Conservation (phyloP, 1,140 invertebrate species). For the Drosophila orosa region DNA sequence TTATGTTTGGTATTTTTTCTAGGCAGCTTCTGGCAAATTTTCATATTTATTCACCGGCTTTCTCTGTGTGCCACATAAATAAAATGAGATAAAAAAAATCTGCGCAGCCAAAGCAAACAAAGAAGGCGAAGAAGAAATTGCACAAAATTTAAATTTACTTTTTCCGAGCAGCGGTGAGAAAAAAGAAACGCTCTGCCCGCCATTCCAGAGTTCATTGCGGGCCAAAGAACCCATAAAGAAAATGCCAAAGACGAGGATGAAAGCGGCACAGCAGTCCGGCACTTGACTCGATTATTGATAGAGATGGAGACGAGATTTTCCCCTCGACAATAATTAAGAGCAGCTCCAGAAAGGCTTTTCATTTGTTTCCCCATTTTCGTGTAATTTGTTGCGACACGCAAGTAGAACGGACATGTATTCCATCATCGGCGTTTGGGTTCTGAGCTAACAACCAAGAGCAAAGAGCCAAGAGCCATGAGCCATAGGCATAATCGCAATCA, state of each 20-base stretch:
- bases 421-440: constrained; percentile 21
- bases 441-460: neutral
- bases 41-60: constrained; percentile 37
- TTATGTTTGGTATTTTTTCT: constrained; percentile 46
- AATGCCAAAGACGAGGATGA: constrained; percentile 27
- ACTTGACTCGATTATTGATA: constrained; percentile 42
- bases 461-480: constrained; percentile 22
- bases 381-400: constrained; percentile 49
- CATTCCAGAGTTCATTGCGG: constrained; percentile 45
- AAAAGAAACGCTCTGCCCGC: constrained; percentile 26
- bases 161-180: constrained; percentile 36
- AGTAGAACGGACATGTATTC: constrained; percentile 31
- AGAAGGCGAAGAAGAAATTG: constrained; percentile 41
- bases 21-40: constrained; percentile 25
- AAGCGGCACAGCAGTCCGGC: constrained; percentile 24
- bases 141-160: constrained; percentile 52
- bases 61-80: constrained; percentile 48
- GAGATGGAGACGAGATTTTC: constrained; percentile 40
- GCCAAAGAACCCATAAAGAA: constrained; percentile 52
- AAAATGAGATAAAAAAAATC: constrained; percentile 28
- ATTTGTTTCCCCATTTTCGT: constrained; percentile 26
- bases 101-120: constrained; percentile 24
- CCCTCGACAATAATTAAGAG: constrained; percentile 51
- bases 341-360: constrained; percentile 42
- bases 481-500: constrained; percentile 70